These are phyloP conservation scores for Cataglyphis hispanica DNA, from an alignment of 1,140 invertebrate genomes.

Conservation along the genomic window DNA sequence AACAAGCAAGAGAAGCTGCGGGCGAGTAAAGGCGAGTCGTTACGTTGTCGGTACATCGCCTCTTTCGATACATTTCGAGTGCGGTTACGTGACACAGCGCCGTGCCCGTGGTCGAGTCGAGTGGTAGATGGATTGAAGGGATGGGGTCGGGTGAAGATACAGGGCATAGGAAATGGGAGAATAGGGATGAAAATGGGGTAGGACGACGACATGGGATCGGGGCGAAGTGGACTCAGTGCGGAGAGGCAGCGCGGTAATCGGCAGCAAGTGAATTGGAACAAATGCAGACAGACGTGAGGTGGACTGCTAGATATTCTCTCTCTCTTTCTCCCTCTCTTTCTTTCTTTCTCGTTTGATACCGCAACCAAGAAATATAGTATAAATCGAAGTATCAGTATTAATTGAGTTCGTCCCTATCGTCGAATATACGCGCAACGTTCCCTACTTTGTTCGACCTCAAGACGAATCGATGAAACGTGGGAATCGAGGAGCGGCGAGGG, in stretches of 20 bases:
- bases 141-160: constrained; percentile 18
- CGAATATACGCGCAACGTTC: constrained; percentile 29
- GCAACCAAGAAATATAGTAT: constrained; percentile 75
- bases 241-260: constrained; percentile 78
- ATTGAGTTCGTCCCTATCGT: constrained; percentile 73
- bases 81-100: constrained; percentile 77
- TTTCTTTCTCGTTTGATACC: constrained; percentile 66
- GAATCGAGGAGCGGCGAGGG: constrained; percentile 10
- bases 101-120: constrained; percentile 58
- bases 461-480: constrained; percentile 71
- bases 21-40: constrained; percentile 51
- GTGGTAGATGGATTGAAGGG: constrained; percentile 34
- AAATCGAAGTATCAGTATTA: constrained; percentile 73
- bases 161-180: constrained; percentile 71
- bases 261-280: constrained; percentile 82
- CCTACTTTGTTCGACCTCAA: constrained; percentile 67
- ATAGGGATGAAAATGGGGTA: constrained; percentile 76
- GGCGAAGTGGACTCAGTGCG: constrained; percentile 57
- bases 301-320: constrained; percentile 64
- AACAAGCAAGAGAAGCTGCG: constrained; percentile 20
- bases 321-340: background rate
- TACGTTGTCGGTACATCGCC: constrained; percentile 49
- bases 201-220: constrained; percentile 66
- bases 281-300: constrained; percentile 81
- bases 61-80: constrained; percentile 75